phyloP scores from a whole-genome alignment of 2,888 invertebrate genomes.

The Acleris laterana region DNA sequence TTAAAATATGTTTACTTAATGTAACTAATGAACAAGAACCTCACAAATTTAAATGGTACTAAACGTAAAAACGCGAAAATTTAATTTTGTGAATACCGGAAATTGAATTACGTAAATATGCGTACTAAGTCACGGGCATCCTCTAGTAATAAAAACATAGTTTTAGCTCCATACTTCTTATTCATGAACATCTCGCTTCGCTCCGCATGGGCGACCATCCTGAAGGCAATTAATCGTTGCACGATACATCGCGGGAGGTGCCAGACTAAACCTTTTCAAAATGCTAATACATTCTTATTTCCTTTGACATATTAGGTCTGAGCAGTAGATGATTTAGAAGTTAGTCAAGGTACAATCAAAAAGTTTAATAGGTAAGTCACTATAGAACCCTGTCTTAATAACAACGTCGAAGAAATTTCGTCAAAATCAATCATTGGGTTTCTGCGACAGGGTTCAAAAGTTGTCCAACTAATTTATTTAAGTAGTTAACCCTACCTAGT shows the following conservation, averaged over 20 bases:
- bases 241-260: slow-evolving; percentile 69
- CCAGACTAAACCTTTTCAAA: slow-evolving; percentile 55
- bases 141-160: neutral
- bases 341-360: neutral
- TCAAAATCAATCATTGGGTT: no score
- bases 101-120: neutral
- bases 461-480: no score
- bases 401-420: no score
- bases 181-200: slow-evolving; percentile 52
- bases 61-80: no score
- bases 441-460: no score
- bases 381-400: no score
- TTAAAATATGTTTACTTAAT: no score
- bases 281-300: slow-evolving; percentile 34
- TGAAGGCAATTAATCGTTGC: slow-evolving; percentile 75
- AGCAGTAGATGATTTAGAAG: neutral
- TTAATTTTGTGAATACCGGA: no score
- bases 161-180: slow-evolving; percentile 23
- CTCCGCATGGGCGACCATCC: slow-evolving; percentile 53
- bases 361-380: no score
- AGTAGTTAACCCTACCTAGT: no score
- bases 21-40: no score
- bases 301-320: slow-evolving; percentile 15
- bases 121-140: neutral
- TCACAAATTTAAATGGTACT: no score